Base-by-base conservation (phyloP, 2,888 invertebrate species). In the Plebejus melissa region DNA sequence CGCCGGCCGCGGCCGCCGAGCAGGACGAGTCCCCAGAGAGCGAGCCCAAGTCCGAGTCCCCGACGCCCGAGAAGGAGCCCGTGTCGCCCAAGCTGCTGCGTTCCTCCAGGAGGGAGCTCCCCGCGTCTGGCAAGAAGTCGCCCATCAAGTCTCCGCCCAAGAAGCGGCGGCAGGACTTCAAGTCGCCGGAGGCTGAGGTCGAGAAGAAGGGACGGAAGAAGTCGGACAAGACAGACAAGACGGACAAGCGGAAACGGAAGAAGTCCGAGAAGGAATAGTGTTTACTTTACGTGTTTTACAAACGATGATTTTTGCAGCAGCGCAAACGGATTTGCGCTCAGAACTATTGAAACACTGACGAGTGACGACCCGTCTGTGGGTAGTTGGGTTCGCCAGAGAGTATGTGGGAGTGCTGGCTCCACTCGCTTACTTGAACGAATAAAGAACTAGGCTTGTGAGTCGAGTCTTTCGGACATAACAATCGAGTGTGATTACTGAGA, bases 241-340 rank as follows among this genome's bases (percentile, higher is more conserved):
- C 81, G 32, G 85, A 85, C 75, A 86, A 86, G 84, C 82, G 81
- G 78, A 86, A 84, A 69, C 81, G 83, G 80, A 94, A 87, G 87
- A 92, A 88, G 83, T 87, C 87, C 0, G 91, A 90, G 82, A 94
- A 91, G 77, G 91, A 92, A 82, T 92, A 93, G 93, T 91, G 92
- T 88, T 90, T 91, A 79, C 81, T 88, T 79, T 85, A 88, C 79
- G 90, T 91, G 80, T 92, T 90, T 81, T 87, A 84, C 77, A 89
- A 86, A 77, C 80, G 85, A 77, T 85, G 83, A 81, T 82, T 77
- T 60, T 46, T 78, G 77, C 77, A 77, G 57, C 77, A 77, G 80
- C 79, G 80, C 81, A 77, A 75, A 74, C 69, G 72, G 28, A 78
- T 75, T 76, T 74, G 81, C 80, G 75, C 76, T 74, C 76, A 65